Evolutionary conservation across 2,888 invertebrate species (phyloP), one percentile per base, ranked within the genome.

Genomic region (Cabera pusaria): DNA sequence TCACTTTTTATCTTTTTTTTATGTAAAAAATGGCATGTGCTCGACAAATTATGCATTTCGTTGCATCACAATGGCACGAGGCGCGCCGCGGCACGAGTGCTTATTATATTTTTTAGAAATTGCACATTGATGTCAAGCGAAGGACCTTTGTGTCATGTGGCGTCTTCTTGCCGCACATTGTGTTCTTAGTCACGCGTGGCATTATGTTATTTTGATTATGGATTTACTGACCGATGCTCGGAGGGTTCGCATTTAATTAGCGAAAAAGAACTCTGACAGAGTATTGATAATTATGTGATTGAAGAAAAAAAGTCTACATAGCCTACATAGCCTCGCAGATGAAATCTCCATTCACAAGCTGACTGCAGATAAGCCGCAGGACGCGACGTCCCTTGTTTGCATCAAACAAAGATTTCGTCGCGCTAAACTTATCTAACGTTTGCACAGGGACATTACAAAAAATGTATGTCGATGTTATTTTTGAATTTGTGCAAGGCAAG

Each of bases 401-500:
- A 72, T 75, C 75, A 72, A 73, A 85, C 82, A 85, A 85, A 84
- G 80, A 72, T 72, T 72, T 76, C 69, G 72, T 72, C 59, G 52
- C 69, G 72, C 74, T 72, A 73, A 79, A 81, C 74, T 77, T 85
- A 86, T 86, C 86, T 78, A 64, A 72, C 64, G 83, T 87, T 86
- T 86, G 82, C 75, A 72, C 75, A 85, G 86, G 80, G 58, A 67
- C 52, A 49, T 49, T 50, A 61, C 59, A 77, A 87, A 87, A 86
- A 85, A 80, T 60, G 56, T 75, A 74, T 56, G 62, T 72, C 71
- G 70, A 80, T 86, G 84, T 87, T 87, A 80, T 87, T 87, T 86
- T 87, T 79, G 80, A 85, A 83, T 87, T 88, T 88, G 88, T 88
- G 88, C 88, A 88, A 88, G 83, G 73, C 79, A 73, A 87, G 88